Base-by-base conservation (phyloP, 1,140 invertebrate genomes). In the Schmidtea mediterranea region DNA sequence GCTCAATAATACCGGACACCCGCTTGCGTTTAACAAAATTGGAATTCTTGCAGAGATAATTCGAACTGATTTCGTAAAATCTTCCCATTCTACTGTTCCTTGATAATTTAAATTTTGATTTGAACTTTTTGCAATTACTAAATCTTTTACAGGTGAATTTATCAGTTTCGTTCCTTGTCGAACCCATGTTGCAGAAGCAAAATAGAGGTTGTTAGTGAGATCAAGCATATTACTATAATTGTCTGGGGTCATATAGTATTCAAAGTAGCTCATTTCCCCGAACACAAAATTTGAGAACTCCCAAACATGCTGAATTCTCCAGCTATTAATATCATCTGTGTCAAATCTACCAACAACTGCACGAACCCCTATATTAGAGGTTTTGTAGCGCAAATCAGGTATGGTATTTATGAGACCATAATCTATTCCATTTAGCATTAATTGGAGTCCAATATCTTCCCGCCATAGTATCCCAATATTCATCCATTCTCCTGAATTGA, bases 321-420 rank as follows among this genome's bases (percentile, higher is more conserved):
- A 41, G 12, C 18, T 41, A 23, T 23, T 41, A 5, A 19, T 41
- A 19, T 41, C 18, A 41, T 41, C 40, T 19, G 18, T 5, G 12
- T 41, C 40, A 41, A 41, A 41, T 23, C 40, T 41, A 5, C 40
- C 40, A 23, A 41, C 3, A 19, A 41, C 40, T 12, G 40, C 40
- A 10, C 40, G 40, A 5, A 5, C 12, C 3, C 22, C 18, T 5
- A 10, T 6, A 12, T 41, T 12, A 23, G 18, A 12, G 3, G 12
- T 23, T 23, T 41, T 41, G 12, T 41, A 41, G 3, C 40, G 3
- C 12, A 41, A 19, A 23, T 41, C 40, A 23, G 40, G 12, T 3
- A 6, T 19, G 10, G 3, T 6, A 23, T 41, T 41, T 5, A 10
- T 41, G 12, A 41, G 18, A 6, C 40, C 40, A 23, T 41, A 41